Base-by-base conservation (phyloP, 2,888 invertebrate species). In the Acanthosepion esculentum region DNA sequence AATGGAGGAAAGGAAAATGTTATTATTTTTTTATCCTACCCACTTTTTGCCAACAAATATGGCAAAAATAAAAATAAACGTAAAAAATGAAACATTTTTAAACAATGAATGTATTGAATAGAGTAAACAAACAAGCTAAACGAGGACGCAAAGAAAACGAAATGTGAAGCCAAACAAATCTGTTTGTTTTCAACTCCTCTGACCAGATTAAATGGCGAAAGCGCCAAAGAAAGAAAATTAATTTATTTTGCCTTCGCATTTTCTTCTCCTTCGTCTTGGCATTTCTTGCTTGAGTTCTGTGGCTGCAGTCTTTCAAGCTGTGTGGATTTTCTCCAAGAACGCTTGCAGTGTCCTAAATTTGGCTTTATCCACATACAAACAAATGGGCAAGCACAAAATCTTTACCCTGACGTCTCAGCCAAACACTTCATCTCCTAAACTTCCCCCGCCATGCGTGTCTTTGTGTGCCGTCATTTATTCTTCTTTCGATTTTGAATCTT, bases 251-350 rank as follows among this genome's bases (percentile, higher is more conserved):
- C 59, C 20, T 18, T 78, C 15, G n/a, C 33, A n/a, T 33, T 78
- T 78, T 78, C 78, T 78, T 78, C n/a, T 78, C 33, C 33, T 78
- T 33, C 78, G n/a, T 78, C 78, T 78, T 78, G 33, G 78, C 78
- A 78, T 33, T 78, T 78, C 78, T 78, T 59, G 59, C 59, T 23
- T 59, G 23, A 20, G 5, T 78, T 78, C 33, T 78, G 78, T 78
- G 78, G 78, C 78, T 78, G 78, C 10, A 12, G 78, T 78, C 78
- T 78, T 78, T 78, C n/a, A 33, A 78, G 33, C n/a, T 78, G 78
- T 78, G 78, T 78, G 78, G 33, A 78, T 78, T 78, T 78, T 78
- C 78, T 78, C 78, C 78, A 78, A 78, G 78, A 78, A 78, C 78
- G 78, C n/a, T 78, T 78, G n/a, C 78, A 78, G n/a, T 78, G 33